Evolutionary conservation across 2,888 invertebrate species (phyloP).

Genomic region (Xanthorhoe designata): DNA sequence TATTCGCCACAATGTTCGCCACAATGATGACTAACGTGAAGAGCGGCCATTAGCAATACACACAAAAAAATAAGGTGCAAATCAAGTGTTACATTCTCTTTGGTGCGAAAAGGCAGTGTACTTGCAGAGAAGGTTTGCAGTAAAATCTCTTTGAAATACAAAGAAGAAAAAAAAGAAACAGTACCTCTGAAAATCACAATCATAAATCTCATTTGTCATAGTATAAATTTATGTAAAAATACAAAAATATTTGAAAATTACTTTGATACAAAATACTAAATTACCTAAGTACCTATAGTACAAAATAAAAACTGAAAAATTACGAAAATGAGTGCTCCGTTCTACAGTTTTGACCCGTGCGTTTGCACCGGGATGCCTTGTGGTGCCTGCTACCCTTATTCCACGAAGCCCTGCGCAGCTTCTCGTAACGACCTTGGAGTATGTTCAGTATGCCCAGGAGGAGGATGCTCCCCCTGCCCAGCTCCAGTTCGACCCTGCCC

Average conservation of each 20-base stretch:
- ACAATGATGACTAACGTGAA: too few species aligned
- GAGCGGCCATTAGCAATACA: too few species aligned
- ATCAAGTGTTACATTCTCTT: too few species aligned
- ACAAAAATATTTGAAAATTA: constrained; percentile 11
- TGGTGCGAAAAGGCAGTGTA: too few species aligned
- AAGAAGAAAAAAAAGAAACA: background rate
- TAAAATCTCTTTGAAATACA: too few species aligned
- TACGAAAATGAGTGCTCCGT: constrained; percentile 75
- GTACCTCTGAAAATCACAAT: background rate
- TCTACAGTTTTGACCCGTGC: constrained; percentile 78
- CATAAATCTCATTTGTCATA: background rate
- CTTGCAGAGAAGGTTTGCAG: too few species aligned
- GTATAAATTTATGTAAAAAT: constrained; percentile 19
- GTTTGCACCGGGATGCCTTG: constrained; percentile 72
- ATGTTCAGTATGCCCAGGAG: constrained; percentile 77
- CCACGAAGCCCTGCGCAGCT: constrained; percentile 71
- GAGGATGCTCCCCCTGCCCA: constrained; percentile 78
- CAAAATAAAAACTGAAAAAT: constrained; percentile 44
- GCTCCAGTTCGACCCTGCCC: constrained; percentile 78
- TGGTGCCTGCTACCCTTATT: constrained; percentile 75
- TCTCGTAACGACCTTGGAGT: constrained; percentile 67
- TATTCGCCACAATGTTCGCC: too few species aligned
- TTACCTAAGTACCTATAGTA: background rate
- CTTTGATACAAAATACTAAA: constrained; percentile 11
- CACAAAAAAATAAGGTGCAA: too few species aligned